Conservation (phyloP, 1,140 invertebrate species). For the Heliconius himera region DNA sequence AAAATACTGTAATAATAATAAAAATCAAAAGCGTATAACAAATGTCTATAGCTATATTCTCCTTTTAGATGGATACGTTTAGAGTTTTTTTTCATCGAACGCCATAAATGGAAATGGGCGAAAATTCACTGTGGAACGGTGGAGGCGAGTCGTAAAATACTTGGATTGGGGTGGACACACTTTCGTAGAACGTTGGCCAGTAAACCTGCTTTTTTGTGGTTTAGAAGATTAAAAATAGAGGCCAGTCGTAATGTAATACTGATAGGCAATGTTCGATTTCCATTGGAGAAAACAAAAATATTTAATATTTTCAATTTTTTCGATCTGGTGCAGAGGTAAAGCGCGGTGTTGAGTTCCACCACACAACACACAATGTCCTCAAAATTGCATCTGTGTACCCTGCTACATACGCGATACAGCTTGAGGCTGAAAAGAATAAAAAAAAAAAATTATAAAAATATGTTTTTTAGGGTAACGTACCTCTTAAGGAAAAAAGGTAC, state of each 20-base stretch:
- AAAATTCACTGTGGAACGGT: slow-evolving; percentile 52
- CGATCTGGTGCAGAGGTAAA: no score
- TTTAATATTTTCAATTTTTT: no score
- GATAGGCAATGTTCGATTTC: no score
- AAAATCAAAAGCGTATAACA: slow-evolving; percentile 40
- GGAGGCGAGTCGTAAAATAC: slow-evolving; percentile 65
- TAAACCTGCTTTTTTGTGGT: slow-evolving; percentile 12
- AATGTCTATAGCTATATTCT: slow-evolving; percentile 32
- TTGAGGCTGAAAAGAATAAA: no score
- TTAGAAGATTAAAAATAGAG: not conserved
- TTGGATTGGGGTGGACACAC: slow-evolving; percentile 61
- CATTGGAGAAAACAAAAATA: no score
- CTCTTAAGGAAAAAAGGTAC: no score
- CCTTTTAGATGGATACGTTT: slow-evolving; percentile 35
- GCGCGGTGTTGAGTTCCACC: no score
- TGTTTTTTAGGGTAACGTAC: no score
- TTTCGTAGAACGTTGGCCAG: slow-evolving; percentile 19
- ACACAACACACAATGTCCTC: no score
- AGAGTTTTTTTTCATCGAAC: slow-evolving; percentile 46
- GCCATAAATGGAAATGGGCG: slow-evolving; percentile 61
- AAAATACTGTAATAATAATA: slow-evolving; percentile 32
- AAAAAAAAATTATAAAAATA: no score
- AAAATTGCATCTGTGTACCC: no score
- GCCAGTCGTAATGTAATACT: not conserved
- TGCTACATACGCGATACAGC: no score